Conservation (phyloP, 2,888 invertebrate genomes). For the Cephonodes hylas region DNA sequence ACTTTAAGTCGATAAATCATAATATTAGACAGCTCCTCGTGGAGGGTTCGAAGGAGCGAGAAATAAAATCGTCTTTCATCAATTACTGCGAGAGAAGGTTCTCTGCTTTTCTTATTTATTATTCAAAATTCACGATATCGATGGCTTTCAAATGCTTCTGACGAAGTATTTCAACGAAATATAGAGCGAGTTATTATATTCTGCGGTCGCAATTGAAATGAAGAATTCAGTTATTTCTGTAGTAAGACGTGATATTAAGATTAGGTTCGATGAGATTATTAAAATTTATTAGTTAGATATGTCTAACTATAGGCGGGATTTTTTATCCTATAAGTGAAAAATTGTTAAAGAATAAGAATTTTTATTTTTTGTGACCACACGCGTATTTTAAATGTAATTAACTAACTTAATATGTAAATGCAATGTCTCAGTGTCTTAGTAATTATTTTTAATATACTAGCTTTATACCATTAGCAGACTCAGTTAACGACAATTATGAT, state of each 20-base stretch:
- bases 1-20: constrained; percentile 66
- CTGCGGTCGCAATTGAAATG: not conserved
- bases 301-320: no score
- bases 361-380: not conserved
- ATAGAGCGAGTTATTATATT: not conserved
- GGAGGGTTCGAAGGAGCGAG: constrained; percentile 45
- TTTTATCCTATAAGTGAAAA: no score
- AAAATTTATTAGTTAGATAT: not conserved
- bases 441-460: not conserved
- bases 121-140: constrained; percentile 41
- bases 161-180: constrained; percentile 4
- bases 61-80: constrained; percentile 56
- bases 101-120: constrained; percentile 37
- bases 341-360: no score
- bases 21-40: constrained; percentile 58
- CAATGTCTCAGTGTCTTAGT: not conserved
- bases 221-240: not conserved
- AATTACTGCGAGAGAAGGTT: constrained; percentile 51
- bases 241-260: not conserved
- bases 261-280: no score
- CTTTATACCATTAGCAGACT: not conserved
- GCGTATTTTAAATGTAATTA: not conserved
- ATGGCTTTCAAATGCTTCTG: constrained; percentile 23
- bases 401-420: not conserved
- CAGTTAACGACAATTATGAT: not conserved